Conservation (phyloP, 2,113 vertebrate genomes). For the Rhinoderma darwinii region DNA sequence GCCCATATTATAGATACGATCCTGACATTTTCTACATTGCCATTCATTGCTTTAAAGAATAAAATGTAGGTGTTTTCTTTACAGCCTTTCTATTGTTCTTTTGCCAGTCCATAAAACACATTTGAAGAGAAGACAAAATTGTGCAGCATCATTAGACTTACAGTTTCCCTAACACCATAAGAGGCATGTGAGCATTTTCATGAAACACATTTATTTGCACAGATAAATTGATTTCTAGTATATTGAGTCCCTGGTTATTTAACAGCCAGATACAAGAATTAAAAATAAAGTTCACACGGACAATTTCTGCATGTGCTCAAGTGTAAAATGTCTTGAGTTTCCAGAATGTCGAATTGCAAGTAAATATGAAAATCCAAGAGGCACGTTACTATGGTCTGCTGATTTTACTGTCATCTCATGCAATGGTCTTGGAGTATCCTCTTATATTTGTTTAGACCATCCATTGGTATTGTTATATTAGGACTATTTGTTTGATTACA, state of each 20-base stretch:
- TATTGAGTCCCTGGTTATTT: slow-evolving; percentile 4
- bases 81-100: slow-evolving; percentile 44
- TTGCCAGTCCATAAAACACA: slow-evolving; percentile 37
- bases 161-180: background rate
- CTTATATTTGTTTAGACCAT: background rate
- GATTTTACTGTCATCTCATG: background rate
- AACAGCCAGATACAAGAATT: slow-evolving; percentile 2
- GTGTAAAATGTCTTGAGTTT: slow-evolving; percentile 20
- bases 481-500: background rate
- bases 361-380: background rate
- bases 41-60: background rate
- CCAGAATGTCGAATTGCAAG: slow-evolving; percentile 27
- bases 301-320: slow-evolving; percentile 3
- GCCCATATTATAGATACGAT: too few species aligned
- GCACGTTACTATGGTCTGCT: slow-evolving; percentile 11
- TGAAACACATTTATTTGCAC: background rate
- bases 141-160: background rate
- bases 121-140: slow-evolving; percentile 17
- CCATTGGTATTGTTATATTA: background rate
- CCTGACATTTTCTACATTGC: background rate
- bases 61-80: slow-evolving; percentile 13
- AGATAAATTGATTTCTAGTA: slow-evolving; percentile 32
- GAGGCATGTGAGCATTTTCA: slow-evolving; percentile 9
- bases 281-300: slow-evolving; percentile 2
- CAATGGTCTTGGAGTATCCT: background rate